These are phyloP conservation scores for Macropus fuliginosus DNA, from an alignment of 2,797 vertebrate genomes.

Conservation along the genomic window DNA sequence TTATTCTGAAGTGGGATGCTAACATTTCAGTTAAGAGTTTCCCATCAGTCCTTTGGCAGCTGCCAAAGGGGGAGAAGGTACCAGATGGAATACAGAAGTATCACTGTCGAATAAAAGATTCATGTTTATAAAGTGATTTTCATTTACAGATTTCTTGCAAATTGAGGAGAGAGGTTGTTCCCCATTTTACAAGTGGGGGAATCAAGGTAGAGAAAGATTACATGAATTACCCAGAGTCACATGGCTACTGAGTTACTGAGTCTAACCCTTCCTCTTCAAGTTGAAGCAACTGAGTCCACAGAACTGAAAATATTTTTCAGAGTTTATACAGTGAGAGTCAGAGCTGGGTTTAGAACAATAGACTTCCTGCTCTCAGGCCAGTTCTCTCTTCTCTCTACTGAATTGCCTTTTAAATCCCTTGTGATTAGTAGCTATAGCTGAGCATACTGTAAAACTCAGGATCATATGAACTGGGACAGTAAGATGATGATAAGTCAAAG, in stretches of 20 bases:
- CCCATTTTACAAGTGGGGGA: not conserved
- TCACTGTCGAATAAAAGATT: not conserved
- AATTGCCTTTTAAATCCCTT: not conserved
- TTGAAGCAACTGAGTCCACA: not conserved
- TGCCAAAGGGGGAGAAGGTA: not conserved
- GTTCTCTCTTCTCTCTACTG: not conserved
- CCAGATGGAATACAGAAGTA: not conserved
- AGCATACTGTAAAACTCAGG: not conserved
- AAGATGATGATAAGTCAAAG: not conserved
- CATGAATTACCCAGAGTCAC: not conserved
- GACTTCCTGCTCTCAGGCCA: not conserved
- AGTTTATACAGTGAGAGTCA: not conserved
- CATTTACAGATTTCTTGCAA: not conserved
- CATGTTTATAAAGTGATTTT: not conserved
- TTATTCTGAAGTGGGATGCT: not conserved
- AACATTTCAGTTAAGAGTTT: not conserved
- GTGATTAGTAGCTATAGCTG: not conserved
- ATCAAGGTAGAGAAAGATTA: not conserved
- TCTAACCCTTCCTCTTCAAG: not conserved
- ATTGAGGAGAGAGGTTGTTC: not conserved
- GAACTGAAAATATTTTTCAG: not conserved
- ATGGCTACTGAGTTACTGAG: not conserved
- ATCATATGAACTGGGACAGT: not conserved
- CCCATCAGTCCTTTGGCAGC: not conserved
- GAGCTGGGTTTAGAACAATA: not conserved